Percentiles rank a stretch among this genome's conserved stretches.
Conservation (phyloP, 1,140 invertebrate genomes). For the Drosophila grimshawi region DNA sequence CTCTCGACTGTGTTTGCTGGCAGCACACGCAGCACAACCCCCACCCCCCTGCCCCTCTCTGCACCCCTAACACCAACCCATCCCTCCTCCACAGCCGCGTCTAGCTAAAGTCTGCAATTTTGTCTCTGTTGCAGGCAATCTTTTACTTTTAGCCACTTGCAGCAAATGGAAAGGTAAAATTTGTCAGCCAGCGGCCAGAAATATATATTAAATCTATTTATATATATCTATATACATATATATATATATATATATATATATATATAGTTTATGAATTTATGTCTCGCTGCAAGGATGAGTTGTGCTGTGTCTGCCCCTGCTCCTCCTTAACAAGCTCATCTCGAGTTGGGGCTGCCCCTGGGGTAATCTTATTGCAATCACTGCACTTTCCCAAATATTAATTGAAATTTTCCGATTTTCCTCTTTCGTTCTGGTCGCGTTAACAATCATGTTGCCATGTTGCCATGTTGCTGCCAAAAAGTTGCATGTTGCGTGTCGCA, state of each 20-base stretch:
- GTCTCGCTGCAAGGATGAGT: conserved; percentile 20
- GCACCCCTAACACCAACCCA: background rate
- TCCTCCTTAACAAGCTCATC: conserved; percentile 12
- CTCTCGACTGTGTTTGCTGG: conserved; percentile 45
- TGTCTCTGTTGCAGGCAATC: conserved; percentile 19
- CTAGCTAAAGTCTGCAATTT: background rate
- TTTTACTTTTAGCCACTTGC: conserved; percentile 2
- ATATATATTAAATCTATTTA: background rate
- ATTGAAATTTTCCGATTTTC: conserved; percentile 41
- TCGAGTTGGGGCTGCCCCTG: conserved; percentile 11
- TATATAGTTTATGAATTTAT: conserved; percentile 10
- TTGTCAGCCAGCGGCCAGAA: conserved; percentile 24
- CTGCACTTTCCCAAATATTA: conserved; percentile 39
- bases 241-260: too few relatives aligned
- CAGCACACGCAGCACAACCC: conserved; percentile 11
- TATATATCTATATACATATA: too few relatives aligned
- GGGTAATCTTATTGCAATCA: conserved; percentile 7
- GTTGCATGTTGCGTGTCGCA: conserved; percentile 20
- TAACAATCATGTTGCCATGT: conserved; percentile 51
- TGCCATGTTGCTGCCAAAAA: background rate
- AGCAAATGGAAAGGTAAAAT: conserved; percentile 21
- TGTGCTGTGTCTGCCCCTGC: background rate
- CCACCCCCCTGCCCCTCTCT: background rate
- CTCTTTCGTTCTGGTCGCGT: conserved; percentile 41
- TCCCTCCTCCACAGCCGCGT: background rate